Conservation (phyloP, 2,888 invertebrate genomes). For the Esperia sulphurella region DNA sequence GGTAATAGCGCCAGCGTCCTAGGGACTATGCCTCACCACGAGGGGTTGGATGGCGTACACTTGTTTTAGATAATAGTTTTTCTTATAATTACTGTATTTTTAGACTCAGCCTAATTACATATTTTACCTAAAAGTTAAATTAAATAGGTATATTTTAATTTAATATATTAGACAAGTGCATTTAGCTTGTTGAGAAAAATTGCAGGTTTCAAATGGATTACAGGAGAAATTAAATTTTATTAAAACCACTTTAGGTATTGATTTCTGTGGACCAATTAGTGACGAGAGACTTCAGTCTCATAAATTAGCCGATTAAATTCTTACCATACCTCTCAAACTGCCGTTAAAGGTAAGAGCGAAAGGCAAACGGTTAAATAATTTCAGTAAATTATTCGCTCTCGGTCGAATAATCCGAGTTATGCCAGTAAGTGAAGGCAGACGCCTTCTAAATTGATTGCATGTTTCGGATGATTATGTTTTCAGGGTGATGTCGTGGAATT, state of each 20-base stretch:
- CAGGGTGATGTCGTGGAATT: background rate
- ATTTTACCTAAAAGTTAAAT: too few relatives aligned
- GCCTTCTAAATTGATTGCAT: background rate
- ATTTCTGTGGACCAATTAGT: conserved; percentile 3
- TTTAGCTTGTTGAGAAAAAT: background rate
- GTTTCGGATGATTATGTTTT: background rate
- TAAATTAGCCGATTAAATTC: background rate
- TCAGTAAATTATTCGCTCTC: background rate
- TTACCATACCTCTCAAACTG: background rate
- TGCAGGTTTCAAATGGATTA: background rate
- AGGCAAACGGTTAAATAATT: background rate
- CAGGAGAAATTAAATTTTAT: background rate
- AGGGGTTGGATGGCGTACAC: too few relatives aligned
- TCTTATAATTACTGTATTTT: too few relatives aligned
- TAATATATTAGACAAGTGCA: too few relatives aligned
- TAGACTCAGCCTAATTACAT: too few relatives aligned
- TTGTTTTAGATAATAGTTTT: too few relatives aligned
- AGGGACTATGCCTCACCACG: too few relatives aligned
- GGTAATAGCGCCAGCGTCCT: too few relatives aligned
- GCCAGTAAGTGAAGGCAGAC: background rate
- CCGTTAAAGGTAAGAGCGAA: background rate
- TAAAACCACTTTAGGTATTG: conserved; percentile 1
- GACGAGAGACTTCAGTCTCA: background rate
- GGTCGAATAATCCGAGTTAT: background rate
- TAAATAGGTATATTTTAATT: too few relatives aligned